Conservation (phyloP, 2,797 vertebrate species). For the Hippocampus kuda region DNA sequence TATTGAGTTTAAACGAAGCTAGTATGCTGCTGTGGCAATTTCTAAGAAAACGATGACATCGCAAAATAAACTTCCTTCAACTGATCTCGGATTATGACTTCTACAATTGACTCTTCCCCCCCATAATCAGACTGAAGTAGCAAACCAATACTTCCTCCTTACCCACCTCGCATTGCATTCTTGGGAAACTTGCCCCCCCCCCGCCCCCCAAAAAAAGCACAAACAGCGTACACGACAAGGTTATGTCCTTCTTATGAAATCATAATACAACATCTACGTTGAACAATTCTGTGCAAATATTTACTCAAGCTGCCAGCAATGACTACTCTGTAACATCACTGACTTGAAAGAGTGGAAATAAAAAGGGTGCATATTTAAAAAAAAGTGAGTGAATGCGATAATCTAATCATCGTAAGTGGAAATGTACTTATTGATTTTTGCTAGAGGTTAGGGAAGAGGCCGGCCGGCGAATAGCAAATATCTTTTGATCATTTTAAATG, state of each 20-base stretch:
- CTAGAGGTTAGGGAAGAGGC: too few species aligned
- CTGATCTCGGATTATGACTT: not conserved
- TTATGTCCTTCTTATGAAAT: not conserved
- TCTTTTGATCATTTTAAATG: too few species aligned
- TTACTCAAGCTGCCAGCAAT: not conserved
- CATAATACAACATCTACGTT: not conserved
- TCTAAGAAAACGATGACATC: constrained; percentile 4
- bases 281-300: not conserved
- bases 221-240: constrained; percentile 4
- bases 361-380: not conserved
- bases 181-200: constrained; percentile 1
- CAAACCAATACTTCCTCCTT: constrained; percentile 17
- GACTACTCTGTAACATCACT: constrained; percentile 13
- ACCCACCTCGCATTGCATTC: constrained; percentile 6
- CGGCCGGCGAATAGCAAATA: too few species aligned
- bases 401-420: not conserved
- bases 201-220: not conserved
- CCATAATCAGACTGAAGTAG: constrained; percentile 25
- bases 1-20: constrained; percentile 31
- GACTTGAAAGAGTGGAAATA: constrained; percentile 9
- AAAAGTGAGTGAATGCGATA: not conserved
- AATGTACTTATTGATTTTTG: too few species aligned
- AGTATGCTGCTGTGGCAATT: constrained; percentile 27
- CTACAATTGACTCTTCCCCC: not conserved
- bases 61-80: constrained; percentile 4